These are phyloP conservation scores for Mimumesa dahlbomi DNA, from an alignment of 2,888 invertebrate species.

Conservation along the genomic window DNA sequence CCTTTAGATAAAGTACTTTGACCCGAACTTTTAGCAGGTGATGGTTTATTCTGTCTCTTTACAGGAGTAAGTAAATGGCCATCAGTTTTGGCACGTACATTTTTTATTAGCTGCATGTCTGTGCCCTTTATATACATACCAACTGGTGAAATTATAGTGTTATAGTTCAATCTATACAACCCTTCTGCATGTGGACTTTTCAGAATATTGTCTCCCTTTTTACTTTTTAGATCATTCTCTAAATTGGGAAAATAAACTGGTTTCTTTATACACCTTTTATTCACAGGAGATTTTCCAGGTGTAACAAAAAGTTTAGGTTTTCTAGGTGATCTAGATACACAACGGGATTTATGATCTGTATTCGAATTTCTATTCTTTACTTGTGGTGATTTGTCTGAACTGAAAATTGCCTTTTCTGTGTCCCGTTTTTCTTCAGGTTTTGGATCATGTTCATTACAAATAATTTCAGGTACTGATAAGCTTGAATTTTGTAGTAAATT, in stretches of 20 bases:
- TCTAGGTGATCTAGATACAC: too few species aligned
- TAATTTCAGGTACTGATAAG: neutral
- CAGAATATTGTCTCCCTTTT: conserved; percentile 29
- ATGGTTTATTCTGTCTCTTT: neutral
- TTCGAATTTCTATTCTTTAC: neutral
- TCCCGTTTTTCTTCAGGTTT: neutral
- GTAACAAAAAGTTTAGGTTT: too few species aligned
- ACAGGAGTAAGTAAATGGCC: conserved; percentile 11
- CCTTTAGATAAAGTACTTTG: neutral
- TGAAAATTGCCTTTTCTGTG: too few species aligned
- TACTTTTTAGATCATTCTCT: neutral
- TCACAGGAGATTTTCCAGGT: conserved; percentile 63
- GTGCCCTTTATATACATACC: conserved; percentile 72
- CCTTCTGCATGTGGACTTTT: conserved; percentile 54
- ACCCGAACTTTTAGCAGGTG: conserved; percentile 3
- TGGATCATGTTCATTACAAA: neutral
- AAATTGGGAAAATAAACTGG: conserved; percentile 57
- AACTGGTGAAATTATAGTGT: conserved; percentile 72
- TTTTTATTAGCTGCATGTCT: conserved; percentile 68
- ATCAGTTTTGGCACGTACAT: conserved; percentile 57
- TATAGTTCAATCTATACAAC: conserved; percentile 58
- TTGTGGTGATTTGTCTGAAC: neutral
- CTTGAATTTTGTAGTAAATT: conserved; percentile 12
- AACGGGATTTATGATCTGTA: too few species aligned
- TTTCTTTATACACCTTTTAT: conserved; percentile 27